A percentile compares a stretch with the other conserved stretches of the same genome.
Evolutionary conservation across 2,797 vertebrate genomes (phyloP).

Genomic region (Fistularia tabacaria): DNA sequence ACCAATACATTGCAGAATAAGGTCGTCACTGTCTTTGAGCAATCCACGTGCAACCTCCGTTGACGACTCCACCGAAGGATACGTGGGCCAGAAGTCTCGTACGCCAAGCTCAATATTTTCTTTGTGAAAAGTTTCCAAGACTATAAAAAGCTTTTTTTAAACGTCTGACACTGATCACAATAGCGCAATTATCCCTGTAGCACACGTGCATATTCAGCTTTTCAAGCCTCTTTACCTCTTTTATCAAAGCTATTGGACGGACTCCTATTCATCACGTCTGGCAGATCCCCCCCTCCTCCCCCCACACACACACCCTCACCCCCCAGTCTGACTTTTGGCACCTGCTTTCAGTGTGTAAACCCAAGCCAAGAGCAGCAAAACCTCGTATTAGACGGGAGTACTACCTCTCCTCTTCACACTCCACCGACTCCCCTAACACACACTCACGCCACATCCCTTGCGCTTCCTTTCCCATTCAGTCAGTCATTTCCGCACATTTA

Average conservation of each 20-base stretch:
- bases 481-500: conserved; percentile 45
- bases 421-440: conserved; percentile 24
- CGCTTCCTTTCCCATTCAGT: conserved; percentile 41
- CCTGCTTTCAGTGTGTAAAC: conserved; percentile 75
- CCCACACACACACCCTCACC: conserved; percentile 41
- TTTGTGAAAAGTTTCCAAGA: conserved; percentile 77
- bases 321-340: conserved; percentile 66
- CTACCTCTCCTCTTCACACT: conserved; percentile 44
- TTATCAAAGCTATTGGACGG: conserved; percentile 79
- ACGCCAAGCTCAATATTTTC: conserved; percentile 85
- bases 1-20: too few species aligned
- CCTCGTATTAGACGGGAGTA: conserved; percentile 48
- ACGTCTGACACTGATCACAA: conserved; percentile 61
- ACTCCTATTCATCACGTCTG: conserved; percentile 73
- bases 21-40: too few species aligned
- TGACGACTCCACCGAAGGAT: conserved; percentile 72
- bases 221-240: conserved; percentile 49
- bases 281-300: conserved; percentile 2
- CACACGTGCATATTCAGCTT: conserved; percentile 47
- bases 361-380: conserved; percentile 74
- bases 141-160: conserved; percentile 81
- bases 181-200: conserved; percentile 50
- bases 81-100: conserved; percentile 64
- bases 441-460: conserved; percentile 28
- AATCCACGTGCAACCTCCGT: conserved; percentile 17